Conservation (phyloP, 2,113 vertebrate species). For the Vicugna pacos region DNA sequence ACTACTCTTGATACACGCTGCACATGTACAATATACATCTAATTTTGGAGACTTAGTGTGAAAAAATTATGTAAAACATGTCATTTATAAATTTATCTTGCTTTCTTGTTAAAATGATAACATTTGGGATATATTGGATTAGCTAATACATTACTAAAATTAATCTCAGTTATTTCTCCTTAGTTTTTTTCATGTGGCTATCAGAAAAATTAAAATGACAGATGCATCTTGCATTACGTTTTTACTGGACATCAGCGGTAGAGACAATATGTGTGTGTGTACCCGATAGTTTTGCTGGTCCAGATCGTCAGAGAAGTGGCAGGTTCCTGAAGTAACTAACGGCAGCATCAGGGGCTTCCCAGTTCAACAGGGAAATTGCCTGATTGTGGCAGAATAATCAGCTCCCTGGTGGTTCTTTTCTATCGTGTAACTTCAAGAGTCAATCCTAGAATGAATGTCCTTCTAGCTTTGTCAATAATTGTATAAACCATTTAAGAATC, state of each 20-base stretch:
- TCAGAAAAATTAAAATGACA: neutral
- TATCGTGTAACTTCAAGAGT: neutral
- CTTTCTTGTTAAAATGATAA: conserved; percentile 10
- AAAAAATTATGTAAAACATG: neutral
- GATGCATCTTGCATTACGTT: neutral
- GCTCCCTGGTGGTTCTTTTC: neutral
- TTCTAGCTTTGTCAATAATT: neutral
- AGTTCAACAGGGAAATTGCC: neutral
- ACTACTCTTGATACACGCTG: neutral
- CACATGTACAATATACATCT: fast-evolving
- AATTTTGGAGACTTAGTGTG: neutral
- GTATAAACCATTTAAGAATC: neutral
- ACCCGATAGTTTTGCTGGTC: neutral
- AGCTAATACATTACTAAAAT: neutral
- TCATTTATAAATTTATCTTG: neutral
- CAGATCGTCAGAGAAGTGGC: neutral
- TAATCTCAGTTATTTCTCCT: neutral
- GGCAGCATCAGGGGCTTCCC: neutral
- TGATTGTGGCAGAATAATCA: neutral
- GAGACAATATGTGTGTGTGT: neutral
- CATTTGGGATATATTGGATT: neutral
- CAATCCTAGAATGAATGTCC: neutral
- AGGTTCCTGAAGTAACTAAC: neutral
- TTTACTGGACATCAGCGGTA: too few species aligned
- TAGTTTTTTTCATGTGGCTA: neutral